These are phyloP conservation scores for Catocala nupta DNA, from an alignment of 2,888 invertebrate species.

Conservation along the genomic window DNA sequence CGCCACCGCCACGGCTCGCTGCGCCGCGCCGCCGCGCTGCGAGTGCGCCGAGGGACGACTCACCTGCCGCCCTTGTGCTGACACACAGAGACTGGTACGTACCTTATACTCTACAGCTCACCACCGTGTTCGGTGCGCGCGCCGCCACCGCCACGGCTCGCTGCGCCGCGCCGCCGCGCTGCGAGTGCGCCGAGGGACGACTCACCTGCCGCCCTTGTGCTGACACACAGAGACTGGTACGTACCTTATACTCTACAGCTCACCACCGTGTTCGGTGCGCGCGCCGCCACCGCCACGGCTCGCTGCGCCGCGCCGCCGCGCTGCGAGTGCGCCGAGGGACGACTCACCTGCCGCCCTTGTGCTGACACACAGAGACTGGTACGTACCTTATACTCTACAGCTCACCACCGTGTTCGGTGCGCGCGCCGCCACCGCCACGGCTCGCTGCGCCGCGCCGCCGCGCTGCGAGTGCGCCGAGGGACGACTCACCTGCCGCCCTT, in stretches of 20 bases:
- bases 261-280: conserved; percentile 76
- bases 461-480: conserved; percentile 80
- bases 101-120: too few species aligned
- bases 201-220: conserved; percentile 74
- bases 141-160: too few species aligned
- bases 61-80: conserved; percentile 69
- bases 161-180: too few species aligned
- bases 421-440: too few species aligned
- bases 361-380: conserved; percentile 63
- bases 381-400: too few species aligned
- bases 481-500: conserved; percentile 71
- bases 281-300: too few species aligned
- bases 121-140: conserved; percentile 72
- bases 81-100: conserved; percentile 32
- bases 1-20: too few species aligned
- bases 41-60: conserved; percentile 41
- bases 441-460: too few species aligned
- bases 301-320: too few species aligned
- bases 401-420: conserved; percentile 79
- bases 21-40: too few species aligned
- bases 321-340: conserved; percentile 78
- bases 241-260: too few species aligned
- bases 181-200: conserved; percentile 77
- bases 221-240: conserved; percentile 61
- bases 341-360: conserved; percentile 73